phyloP scores from a whole-genome alignment of 2,113 vertebrate species.

The Ptilorrhoa leucosticta region DNA sequence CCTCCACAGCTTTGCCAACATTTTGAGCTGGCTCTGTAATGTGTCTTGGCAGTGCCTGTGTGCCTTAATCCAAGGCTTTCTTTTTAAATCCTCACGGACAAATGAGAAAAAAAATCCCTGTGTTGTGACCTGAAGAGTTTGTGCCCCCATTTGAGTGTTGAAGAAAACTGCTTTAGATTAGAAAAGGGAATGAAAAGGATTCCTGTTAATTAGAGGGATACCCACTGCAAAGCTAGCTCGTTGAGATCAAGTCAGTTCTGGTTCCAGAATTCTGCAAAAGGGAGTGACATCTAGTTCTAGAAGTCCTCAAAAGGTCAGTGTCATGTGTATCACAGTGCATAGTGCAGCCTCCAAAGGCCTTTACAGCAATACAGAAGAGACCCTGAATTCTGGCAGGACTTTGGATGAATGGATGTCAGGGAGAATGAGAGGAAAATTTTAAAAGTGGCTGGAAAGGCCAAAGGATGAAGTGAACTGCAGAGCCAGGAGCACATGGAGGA shows the following conservation, averaged over 20 bases:
- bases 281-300: neutral
- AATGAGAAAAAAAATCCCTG: neutral
- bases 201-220: neutral
- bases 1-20: neutral
- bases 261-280: neutral
- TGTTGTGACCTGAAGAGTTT: neutral
- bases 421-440: neutral
- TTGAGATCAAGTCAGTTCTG: neutral
- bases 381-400: neutral
- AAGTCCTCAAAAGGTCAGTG: neutral
- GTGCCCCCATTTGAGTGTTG: neutral
- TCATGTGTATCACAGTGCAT: neutral
- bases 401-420: neutral
- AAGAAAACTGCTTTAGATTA: neutral
- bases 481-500: neutral
- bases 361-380: neutral
- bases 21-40: neutral
- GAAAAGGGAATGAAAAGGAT: neutral
- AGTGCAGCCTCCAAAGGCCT: neutral
- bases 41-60: neutral
- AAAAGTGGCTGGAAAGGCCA: neutral
- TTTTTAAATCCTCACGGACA: neutral
- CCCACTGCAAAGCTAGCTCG: neutral
- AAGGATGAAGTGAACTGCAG: neutral
- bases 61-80: neutral